A percentile compares a stretch with the other conserved stretches of the same genome.
Evolutionary conservation across 2,888 invertebrate genomes (phyloP).

Genomic region (Perizoma affinitatum): DNA sequence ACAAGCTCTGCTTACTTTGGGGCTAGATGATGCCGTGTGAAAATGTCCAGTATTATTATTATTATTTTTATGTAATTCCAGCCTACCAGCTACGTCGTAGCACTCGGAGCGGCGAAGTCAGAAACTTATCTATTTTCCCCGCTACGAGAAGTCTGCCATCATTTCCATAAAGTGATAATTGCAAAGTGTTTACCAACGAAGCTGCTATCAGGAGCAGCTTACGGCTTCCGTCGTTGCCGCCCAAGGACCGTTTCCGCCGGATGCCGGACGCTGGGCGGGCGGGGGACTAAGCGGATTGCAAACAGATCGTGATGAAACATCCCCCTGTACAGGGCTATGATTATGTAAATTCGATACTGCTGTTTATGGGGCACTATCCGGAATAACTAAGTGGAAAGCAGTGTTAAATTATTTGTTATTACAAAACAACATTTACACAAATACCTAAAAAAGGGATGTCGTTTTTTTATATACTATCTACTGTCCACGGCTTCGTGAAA

Average conservation of each 20-base stretch:
- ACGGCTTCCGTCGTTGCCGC: slow-evolving; percentile 58
- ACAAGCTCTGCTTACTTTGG: too few species aligned
- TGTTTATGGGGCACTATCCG: slow-evolving; percentile 6
- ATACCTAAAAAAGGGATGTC: too few species aligned
- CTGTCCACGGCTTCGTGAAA: too few species aligned
- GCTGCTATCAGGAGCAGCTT: slow-evolving; percentile 56
- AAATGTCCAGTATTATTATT: too few species aligned
- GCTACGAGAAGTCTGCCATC: slow-evolving; percentile 25
- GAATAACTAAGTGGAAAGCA: not conserved
- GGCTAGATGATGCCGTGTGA: too few species aligned
- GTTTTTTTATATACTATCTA: too few species aligned
- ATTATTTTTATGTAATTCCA: too few species aligned
- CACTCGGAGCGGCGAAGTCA: not conserved
- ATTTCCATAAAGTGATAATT: slow-evolving; percentile 49
- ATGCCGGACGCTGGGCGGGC: slow-evolving; percentile 51
- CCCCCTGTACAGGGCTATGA: slow-evolving; percentile 43
- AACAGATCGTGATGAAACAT: slow-evolving; percentile 50
- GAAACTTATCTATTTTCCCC: not conserved
- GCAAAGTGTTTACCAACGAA: slow-evolving; percentile 47
- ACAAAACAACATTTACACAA: too few species aligned
- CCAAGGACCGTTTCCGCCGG: slow-evolving; percentile 64
- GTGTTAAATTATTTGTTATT: not conserved
- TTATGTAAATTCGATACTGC: slow-evolving; percentile 37
- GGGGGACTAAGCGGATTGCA: slow-evolving; percentile 52
- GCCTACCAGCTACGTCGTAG: not conserved